Evolutionary conservation across 1,140 invertebrate species (phyloP), one percentile per base, ranked within the genome.

Genomic region (Lepidurus couesii): DNA sequence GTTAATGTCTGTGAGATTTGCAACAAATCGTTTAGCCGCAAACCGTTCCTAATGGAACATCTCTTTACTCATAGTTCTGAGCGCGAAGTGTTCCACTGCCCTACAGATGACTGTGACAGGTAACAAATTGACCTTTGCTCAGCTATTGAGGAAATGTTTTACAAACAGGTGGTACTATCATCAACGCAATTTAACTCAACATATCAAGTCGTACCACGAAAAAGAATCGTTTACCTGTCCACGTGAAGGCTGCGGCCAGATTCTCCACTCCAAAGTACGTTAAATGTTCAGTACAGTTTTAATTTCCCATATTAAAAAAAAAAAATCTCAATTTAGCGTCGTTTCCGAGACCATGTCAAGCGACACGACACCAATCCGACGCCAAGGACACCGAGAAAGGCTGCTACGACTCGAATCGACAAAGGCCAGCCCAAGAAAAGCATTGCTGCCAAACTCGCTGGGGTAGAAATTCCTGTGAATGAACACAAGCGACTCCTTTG

Each of bases 31-130:
- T 77, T 77, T 45, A 47, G 16, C 6, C 16, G 44, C 16, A 78
- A 78, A 34, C 21, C 21, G 13, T 8, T 74, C 42, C 65, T 78
- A 7, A 78, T 24, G 26, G 24, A 78, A n/a, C 77, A 78, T 21
- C 43, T 78, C 9, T 73, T 73, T 16, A 73, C 73, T 13, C 77
- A 78, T 43, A 43, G 43, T 24, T 44, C 24, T 1, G 73, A 78
- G n/a, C 53, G 77, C 16, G 77, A 77, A 42, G 44, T 74, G n/a
- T 78, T 78, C 77, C 53, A 74, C 26, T 78, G 77, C 73, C 77
- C 77, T 6, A 24, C 26, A 16, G 77, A 78, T 42, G 42, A 34
- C 8, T 78, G 77, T 73, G 73, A 77, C 21, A 21, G 77, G 77
- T 78, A 77, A 76, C 42, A 34, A 34, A 21, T 21, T 42, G 13